Base-by-base conservation (phyloP, 1,140 invertebrate species). In the Bradynema listronoti region DNA sequence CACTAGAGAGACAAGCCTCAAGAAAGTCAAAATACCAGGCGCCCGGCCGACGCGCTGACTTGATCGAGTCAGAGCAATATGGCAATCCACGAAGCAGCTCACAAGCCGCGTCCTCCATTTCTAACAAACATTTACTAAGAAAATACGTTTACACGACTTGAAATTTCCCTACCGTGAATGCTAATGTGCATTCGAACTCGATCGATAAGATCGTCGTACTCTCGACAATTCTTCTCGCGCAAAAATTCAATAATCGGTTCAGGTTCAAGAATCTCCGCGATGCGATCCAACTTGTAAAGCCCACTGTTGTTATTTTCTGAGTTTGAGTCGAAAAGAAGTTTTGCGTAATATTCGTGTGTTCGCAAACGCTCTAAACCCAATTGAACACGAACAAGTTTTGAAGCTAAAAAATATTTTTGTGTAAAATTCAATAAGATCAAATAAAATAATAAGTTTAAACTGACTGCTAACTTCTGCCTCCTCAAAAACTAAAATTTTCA, bases 21-120 rank as follows among this genome's bases (percentile, higher is more conserved):
- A 63, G 19, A 54, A 63, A 63, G 22, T 63, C 57, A 24, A 24
- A 63, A 33, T 53, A 63, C 61, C 61, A 63, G 9, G 50, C 58
- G 29, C 41, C 2, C 25, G n/a, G 2, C 34, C 27, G 29, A 19
- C 19, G n/a, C 4, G 33, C 30, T 11, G 59, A 61, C 27, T 47
- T 47, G 9, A 11, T 16, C 1, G 41, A n/a, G 46, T 61, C 59
- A 6, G 57, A 46, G 6, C 59, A 61, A 25, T 57, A 55, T 4
- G 36, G 33, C 11, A 61, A 47, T 7, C 59, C 55, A 22, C 59
- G 59, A 22, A 61, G 22, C 32, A 61, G 24, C 25, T 39, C 6
- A 33, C 59, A 61, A 25, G 59, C 39, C 14, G 59, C 59, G 34
- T 43, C 53, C 27, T 60, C 47, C 24, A 60, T 22, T 24, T 57